Evolutionary conservation across 2,797 vertebrate genomes (phyloP).

Genomic region (Schizopygopsis pylzovi): DNA sequence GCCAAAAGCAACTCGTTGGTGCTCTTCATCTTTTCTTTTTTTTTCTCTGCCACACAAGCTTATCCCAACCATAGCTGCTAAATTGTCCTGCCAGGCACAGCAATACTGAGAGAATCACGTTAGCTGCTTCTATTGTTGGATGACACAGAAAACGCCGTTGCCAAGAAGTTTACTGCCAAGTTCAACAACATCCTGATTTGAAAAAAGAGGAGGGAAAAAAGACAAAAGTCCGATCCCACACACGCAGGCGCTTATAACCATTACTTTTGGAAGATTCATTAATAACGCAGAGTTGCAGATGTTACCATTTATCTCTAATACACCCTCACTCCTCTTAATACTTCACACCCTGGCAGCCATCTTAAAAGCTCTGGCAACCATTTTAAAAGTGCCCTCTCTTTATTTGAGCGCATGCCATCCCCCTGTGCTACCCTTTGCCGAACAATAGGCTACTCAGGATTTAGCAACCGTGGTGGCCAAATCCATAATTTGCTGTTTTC

Average conservation of each 20-base stretch:
- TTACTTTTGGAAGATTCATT: slow-evolving; percentile 73
- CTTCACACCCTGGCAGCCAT: slow-evolving; percentile 91
- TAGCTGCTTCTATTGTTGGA: slow-evolving; percentile 90
- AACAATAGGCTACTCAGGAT: slow-evolving; percentile 78
- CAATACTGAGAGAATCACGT: slow-evolving; percentile 81
- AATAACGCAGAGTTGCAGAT: slow-evolving; percentile 64
- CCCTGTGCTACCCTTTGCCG: slow-evolving; percentile 75
- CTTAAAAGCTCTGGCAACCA: slow-evolving; percentile 96
- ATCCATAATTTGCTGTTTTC: slow-evolving; percentile 60
- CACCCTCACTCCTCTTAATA: slow-evolving; percentile 52
- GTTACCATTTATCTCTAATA: slow-evolving; percentile 62
- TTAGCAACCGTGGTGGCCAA: slow-evolving; percentile 66
- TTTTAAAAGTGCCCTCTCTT: slow-evolving; percentile 89
- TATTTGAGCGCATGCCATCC: slow-evolving; percentile 82
- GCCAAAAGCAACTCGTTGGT: slow-evolving; percentile 63
- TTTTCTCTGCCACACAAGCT: slow-evolving; percentile 65
- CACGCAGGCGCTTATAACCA: slow-evolving; percentile 43
- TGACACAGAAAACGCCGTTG: slow-evolving; percentile 83
- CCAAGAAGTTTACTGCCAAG: slow-evolving; percentile 89
- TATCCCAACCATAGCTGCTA: slow-evolving; percentile 69
- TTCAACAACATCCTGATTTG: slow-evolving; percentile 79
- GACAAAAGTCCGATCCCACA: slow-evolving; percentile 37
- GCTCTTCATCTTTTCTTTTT: slow-evolving; percentile 58
- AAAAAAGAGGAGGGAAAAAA: slow-evolving; percentile 44
- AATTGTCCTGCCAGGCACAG: slow-evolving; percentile 80